Base-by-base conservation (phyloP, 2,113 vertebrate species). In the Callipepla californica region DNA sequence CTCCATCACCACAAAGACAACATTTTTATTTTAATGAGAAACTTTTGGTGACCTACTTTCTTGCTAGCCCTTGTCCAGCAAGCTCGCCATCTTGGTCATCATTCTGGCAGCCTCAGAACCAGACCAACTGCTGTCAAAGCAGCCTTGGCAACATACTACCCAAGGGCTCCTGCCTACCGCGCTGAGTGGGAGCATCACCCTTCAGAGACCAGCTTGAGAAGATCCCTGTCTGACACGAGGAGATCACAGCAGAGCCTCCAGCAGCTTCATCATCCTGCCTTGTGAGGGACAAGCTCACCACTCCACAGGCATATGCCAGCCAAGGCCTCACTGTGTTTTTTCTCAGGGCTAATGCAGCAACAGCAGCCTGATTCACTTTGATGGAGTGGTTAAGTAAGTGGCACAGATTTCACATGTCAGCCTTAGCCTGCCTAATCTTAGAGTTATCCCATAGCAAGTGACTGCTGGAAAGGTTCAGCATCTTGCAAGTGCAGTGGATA, bases 331-430 rank as follows among this genome's bases (percentile, higher is more conserved):
- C n/a, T 34, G 3, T 16, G 90, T 9, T 7, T 91, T 78, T 80
- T 61, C 90, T 93, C n/a, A 25, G 34, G 95, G 96, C 91, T 75
- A 68, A 53, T 0, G 7, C 76, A 42, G 76, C 80, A 81, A 42
- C 72, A 88, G 80, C 73, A 42, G 58, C 85, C 87, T 87, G 19
- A 94, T 95, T 28, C 76, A 26, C 57, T 88, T 75, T 95, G 96
- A 95, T 93, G 96, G 93, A 79, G 79, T 1, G 2, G 91, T 93
- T 92, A 72, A 94, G 66, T 90, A 74, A 86, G 73, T 87, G 85
- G 89, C 95, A 94, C 85, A 94, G 93, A 95, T 94, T 92, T 94
- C 94, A 90, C 79, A 38, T 91, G 91, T 96, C 89, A 96, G 76
- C 87, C 85, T 63, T 80, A 0, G 23, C 75, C 81, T 72, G 77